phyloP scores from a whole-genome alignment of 1,140 invertebrate species.

The Procambarus clarkii region DNA sequence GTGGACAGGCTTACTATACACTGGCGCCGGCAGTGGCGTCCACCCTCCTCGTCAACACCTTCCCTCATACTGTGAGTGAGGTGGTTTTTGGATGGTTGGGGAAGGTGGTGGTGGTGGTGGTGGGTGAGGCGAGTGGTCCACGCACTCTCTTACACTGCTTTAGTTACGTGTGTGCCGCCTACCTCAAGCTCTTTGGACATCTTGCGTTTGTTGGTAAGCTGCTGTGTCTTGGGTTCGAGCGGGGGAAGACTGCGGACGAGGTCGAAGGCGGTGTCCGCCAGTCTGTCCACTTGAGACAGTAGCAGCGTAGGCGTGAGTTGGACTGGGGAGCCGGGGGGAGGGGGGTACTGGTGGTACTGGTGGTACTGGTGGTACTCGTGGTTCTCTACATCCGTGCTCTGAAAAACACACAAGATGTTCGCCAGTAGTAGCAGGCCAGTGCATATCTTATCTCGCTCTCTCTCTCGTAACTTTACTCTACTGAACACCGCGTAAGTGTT shows the following conservation, averaged over 20 bases:
- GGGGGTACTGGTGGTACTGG: conserved; percentile 54
- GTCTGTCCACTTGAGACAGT: conserved; percentile 88
- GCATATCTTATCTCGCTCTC: conserved; percentile 5
- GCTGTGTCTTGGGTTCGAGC: conserved; percentile 91
- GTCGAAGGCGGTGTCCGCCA: conserved; percentile 88
- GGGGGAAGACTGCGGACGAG: conserved; percentile 89
- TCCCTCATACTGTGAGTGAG: too few relatives aligned
- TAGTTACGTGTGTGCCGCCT: conserved; percentile 71
- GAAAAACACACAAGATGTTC: conserved; percentile 71
- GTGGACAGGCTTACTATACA: too few relatives aligned
- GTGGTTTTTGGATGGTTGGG: not conserved
- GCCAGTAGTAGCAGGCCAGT: conserved; percentile 64
- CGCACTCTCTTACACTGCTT: conserved; percentile 25
- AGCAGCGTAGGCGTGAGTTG: conserved; percentile 86
- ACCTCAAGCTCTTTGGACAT: conserved; percentile 94
- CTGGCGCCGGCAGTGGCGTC: too few relatives aligned
- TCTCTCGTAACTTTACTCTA: conserved; percentile 36
- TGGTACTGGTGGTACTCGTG: conserved; percentile 45
- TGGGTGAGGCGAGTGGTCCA: not conserved
- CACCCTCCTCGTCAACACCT: too few relatives aligned
- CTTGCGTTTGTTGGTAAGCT: conserved; percentile 86
- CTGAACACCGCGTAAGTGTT: conserved; percentile 6
- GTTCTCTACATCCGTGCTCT: conserved; percentile 65
- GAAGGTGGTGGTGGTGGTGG: not conserved
- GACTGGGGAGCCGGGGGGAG: conserved; percentile 66